Evolutionary conservation across 2,113 vertebrate genomes (phyloP), one percentile per base, ranked within the genome.

Genomic region (Formicarius rufipectus): DNA sequence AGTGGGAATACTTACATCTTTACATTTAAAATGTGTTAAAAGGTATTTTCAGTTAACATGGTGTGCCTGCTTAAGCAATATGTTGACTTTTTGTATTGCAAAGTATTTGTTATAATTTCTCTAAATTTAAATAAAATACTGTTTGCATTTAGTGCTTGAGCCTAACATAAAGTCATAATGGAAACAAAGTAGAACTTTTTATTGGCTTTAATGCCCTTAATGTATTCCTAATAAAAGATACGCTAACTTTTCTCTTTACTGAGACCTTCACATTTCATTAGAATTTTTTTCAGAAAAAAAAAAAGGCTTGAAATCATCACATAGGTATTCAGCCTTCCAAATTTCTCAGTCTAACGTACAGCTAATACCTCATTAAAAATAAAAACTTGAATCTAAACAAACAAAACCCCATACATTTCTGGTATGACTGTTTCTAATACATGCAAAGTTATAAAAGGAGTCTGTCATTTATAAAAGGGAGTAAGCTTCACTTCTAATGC

Each of bases 391-490:
- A 90, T 9, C 9, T 33, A 73, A 90, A 28, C 47, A 66, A 92
- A 78, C 9, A 74, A 91, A 67, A 31, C 28, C 27, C 23, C 18
- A 45, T 25, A 33, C 33, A 16, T 87, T 93, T 90, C 73, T 82
- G 60, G 45, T 93, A 64, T 28, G n/a, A 77, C 79, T 93, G 52
- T 40, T 92, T 86, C 76, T 69, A 89, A 7, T 64, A 81, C 85
- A 90, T 69, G 80, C 56, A 78, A 94, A 94, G 85, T 94, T 93
- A 49, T 68, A 95, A 94, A 89, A 93, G 49, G 60, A 81, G 76
- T 87, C 66, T 89, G 83, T 84, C 64, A 93, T 93, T 90, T 93
- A 81, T 90, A 89, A 90, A 92, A 93, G 53, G 85, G 90, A 94
- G 90, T 94, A 81, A 49, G 25, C 47, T 95, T 93, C 64, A 91